Base-by-base conservation (phyloP, 2,888 invertebrate species). In the Matsumyia berberina region DNA sequence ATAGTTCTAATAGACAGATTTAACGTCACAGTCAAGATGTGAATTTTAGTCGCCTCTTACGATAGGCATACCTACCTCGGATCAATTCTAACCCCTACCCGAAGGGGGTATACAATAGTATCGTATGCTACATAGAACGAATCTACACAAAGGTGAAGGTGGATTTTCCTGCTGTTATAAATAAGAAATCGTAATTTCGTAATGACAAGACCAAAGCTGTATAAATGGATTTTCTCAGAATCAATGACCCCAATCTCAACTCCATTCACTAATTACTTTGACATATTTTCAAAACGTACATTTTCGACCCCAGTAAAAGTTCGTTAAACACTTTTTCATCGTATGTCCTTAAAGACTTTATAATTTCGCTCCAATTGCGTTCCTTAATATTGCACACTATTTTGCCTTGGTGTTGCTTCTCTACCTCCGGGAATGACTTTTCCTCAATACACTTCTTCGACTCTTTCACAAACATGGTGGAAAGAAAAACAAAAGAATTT, bases 401-500 rank as follows among this genome's bases (percentile, higher is more conserved):
- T 60, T 60, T 51, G n/a, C 57, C 6, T 69, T 69, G 42, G 24
- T 64, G 44, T 53, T 64, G 55, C 44, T 31, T n/a, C 19, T 55
- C n/a, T 42, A 49, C 57, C 31, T 19, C 12, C 37, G 31, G 37
- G 58, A 66, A 67, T 67, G 67, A 67, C 66, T 73, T 73, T 46
- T 67, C 58, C 66, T 49, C 55, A 81, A 81, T 58, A 62, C 55
- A 67, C 46, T 57, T 49, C 33, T 35, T 60, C 51, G 49, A 51
- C 35, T 44, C 31, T 46, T 29, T 8, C 35, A 60, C 51, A 66
- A 24, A 62, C 44, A 78, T 35, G 64, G 31, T 57, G 33, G 35
- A 67, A 83, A 72, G 67, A 73, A 74, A 74, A 79, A 69, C 79
- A 83, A 83, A 85, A 85, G 83, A 85, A 85, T 74, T 85, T 85